Evolutionary conservation across 2,888 invertebrate species (phyloP).

Genomic region (Zaprionus bogoriensis): DNA sequence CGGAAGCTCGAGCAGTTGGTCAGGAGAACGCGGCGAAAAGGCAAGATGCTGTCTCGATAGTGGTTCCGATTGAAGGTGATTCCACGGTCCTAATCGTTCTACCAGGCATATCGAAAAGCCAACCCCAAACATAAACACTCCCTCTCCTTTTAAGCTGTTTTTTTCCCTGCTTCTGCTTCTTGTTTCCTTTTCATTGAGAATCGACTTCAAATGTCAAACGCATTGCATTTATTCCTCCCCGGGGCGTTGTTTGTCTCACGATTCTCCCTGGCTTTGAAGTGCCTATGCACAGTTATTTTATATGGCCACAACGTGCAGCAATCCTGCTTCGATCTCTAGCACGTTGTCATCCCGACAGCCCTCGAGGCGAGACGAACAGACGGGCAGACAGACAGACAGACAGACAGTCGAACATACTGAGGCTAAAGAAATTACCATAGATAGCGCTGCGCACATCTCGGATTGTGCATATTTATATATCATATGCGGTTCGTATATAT

Average conservation of each 20-base stretch:
- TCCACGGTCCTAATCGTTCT: conserved; percentile 37
- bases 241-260: conserved; percentile 40
- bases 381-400: conserved; percentile 3
- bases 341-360: conserved; percentile 36
- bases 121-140: neutral
- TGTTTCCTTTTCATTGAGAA: neutral
- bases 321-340: conserved; percentile 54
- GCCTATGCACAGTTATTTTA: conserved; percentile 31
- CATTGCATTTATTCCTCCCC: conserved; percentile 41
- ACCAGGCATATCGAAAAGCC: conserved; percentile 13
- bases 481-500: conserved; percentile 6
- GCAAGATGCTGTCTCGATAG: conserved; percentile 24
- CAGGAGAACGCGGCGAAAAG: neutral
- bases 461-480: conserved; percentile 55
- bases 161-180: neutral
- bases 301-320: conserved; percentile 20
- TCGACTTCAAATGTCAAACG: conserved; percentile 34
- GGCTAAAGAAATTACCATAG: conserved; percentile 18
- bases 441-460: conserved; percentile 42
- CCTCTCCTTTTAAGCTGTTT: neutral
- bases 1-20: conserved; percentile 52
- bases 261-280: conserved; percentile 42
- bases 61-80: conserved; percentile 8
- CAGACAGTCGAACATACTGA: neutral
- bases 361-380: conserved; percentile 3